Conservation (phyloP, 2,888 invertebrate species). For the Teinopalpus imperialis region DNA sequence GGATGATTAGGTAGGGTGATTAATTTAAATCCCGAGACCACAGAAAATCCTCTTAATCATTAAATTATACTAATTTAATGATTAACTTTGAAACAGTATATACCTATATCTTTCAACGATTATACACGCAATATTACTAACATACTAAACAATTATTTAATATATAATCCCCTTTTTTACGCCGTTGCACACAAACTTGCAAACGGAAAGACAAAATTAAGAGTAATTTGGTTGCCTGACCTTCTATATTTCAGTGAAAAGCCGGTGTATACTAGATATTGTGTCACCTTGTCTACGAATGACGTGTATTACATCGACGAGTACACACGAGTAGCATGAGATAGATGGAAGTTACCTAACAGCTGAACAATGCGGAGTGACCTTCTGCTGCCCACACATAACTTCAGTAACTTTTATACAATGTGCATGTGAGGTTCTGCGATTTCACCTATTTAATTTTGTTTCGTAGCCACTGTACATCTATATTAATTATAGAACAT, state of each 20-base stretch:
- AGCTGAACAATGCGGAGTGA: constrained; percentile 22
- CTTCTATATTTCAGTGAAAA: constrained; percentile 17
- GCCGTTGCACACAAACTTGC: neutral
- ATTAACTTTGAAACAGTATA: no score
- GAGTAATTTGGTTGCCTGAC: constrained; percentile 9
- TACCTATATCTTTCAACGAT: no score
- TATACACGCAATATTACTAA: no score
- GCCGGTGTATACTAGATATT: constrained; percentile 16
- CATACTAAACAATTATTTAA: no score
- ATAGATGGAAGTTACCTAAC: constrained; percentile 23
- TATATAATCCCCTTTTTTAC: no score
- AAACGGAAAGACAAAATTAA: constrained; percentile 10
- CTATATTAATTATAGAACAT: no score
- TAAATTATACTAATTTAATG: no score
- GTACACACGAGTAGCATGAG: constrained; percentile 14
- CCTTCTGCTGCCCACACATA: constrained; percentile 23
- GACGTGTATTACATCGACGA: constrained; percentile 15
- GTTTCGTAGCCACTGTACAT: neutral
- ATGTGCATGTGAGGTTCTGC: constrained; percentile 4
- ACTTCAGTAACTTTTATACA: constrained; percentile 21
- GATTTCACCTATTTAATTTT: constrained; percentile 7
- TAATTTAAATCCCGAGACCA: no score
- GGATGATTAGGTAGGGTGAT: no score
- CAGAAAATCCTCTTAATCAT: no score
- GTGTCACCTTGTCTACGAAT: constrained; percentile 20